These are phyloP conservation scores for Synergus gifuensis DNA, from an alignment of 2,888 invertebrate species.

Conservation along the genomic window DNA sequence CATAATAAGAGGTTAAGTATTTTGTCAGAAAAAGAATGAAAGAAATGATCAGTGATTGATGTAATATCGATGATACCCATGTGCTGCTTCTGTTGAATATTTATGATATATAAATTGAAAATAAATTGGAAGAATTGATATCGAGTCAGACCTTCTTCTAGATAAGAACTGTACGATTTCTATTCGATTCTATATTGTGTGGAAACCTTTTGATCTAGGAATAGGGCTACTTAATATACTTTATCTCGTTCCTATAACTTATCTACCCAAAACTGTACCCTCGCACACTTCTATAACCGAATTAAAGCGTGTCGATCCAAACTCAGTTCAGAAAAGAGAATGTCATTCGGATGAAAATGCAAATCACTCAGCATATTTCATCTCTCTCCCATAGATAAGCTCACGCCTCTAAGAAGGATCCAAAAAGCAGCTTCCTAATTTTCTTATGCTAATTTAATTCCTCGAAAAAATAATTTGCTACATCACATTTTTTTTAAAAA, in stretches of 20 bases:
- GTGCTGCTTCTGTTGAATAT: neutral
- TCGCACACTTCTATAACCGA: constrained; percentile 1
- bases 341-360: constrained; percentile 43
- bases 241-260: neutral
- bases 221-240: neutral
- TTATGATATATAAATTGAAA: neutral
- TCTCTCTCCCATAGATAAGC: neutral
- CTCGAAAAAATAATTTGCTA: neutral
- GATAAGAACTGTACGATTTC: neutral
- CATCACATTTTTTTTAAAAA: neutral
- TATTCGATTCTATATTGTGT: neutral
- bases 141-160: neutral
- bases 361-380: constrained; percentile 10
- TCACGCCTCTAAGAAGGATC: constrained; percentile 16
- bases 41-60: neutral
- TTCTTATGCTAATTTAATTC: constrained; percentile 26
- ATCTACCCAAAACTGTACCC: neutral
- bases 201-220: neutral
- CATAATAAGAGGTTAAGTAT: no score
- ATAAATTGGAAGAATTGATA: neutral
- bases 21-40: neutral
- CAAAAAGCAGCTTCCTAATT: constrained; percentile 22
- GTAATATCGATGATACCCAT: neutral
- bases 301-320: constrained; percentile 30
- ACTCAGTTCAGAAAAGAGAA: constrained; percentile 30